Evolutionary conservation across 2,797 vertebrate genomes (phyloP), one percentile per base, ranked within the genome.

Genomic region (Chelonia mydas): DNA sequence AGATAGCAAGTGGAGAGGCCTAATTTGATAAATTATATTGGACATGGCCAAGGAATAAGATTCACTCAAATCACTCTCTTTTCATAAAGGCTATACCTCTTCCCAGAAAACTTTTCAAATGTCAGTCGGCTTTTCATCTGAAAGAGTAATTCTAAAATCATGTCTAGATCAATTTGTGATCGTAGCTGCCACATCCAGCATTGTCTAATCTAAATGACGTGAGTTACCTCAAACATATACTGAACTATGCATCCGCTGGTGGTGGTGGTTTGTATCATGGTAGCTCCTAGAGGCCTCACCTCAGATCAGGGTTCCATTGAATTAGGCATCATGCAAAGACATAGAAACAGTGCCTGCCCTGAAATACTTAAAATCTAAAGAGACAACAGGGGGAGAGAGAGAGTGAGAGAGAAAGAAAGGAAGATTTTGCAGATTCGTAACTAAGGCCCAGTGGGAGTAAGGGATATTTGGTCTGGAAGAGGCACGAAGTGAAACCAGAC

Each of bases 81-180:
- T 45, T 76, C 41, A 47, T 27, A 76, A 76, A 94, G 53, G 28
- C 90, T 74, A 0, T 25, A 92, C 86, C 82, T 77, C 83, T 19
- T 80, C 95, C 88, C 93, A 90, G 92, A 93, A 77, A 90, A 47
- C 49, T 81, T 55, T 28, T 47, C 76, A 53, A 53, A 47, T 1
- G 45, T n/a, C 61, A 31, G 0, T 1, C 9, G 45, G 28, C 90
- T 1, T 5, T 82, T 41, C 19, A 11, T 5, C 61, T 53, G 3
- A 68, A 72, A 84, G 47, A 87, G 55, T 0, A 0, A 25, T 5
- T 85, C 9, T 72, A 41, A 85, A 76, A 88, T 0, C 6, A 5
- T 0, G 2, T 5, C 7, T 19, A 45, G 1, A 57, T 12, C 79
- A 54, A 4, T 49, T 57, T 13, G 9, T 25, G n/a, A 57, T 57